Evolutionary conservation across 2,888 invertebrate genomes (phyloP).

Genomic region (Altica lythri): DNA sequence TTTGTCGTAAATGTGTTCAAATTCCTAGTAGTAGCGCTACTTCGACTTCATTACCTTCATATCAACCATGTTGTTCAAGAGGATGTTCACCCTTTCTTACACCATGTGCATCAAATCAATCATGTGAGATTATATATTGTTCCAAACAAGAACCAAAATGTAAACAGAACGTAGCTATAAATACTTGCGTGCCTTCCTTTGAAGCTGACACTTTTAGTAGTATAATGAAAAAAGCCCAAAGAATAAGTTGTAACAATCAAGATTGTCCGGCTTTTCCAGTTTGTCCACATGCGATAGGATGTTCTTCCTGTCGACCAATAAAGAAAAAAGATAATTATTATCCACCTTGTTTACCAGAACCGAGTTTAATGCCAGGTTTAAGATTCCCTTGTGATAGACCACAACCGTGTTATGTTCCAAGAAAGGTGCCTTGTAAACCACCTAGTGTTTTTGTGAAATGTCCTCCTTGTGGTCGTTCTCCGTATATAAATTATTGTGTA

Average conservation of each 20-base stretch:
- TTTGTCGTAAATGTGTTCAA: too few relatives aligned
- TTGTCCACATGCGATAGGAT: background rate
- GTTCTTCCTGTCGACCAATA: background rate
- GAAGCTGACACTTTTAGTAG: slow-evolving; percentile 8
- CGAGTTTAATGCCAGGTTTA: background rate
- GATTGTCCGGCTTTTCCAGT: slow-evolving; percentile 2
- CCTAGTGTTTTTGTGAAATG: background rate
- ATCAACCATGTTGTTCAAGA: too few relatives aligned
- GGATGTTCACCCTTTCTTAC: background rate
- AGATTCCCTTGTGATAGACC: background rate
- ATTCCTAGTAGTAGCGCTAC: too few relatives aligned
- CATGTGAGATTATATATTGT: background rate
- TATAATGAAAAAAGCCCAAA: slow-evolving; percentile 1
- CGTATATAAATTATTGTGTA: background rate
- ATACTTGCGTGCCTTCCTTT: slow-evolving; percentile 6
- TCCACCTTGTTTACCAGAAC: background rate
- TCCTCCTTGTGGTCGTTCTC: background rate
- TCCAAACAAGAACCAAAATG: background rate
- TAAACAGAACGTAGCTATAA: background rate
- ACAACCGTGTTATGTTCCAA: background rate
- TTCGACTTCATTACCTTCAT: too few relatives aligned
- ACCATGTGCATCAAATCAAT: too few relatives aligned
- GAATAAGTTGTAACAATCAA: background rate
- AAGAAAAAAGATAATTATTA: background rate
- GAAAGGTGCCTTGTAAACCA: background rate